Conservation (phyloP, 2,113 vertebrate species). For the Phylloscopus trochilus region DNA sequence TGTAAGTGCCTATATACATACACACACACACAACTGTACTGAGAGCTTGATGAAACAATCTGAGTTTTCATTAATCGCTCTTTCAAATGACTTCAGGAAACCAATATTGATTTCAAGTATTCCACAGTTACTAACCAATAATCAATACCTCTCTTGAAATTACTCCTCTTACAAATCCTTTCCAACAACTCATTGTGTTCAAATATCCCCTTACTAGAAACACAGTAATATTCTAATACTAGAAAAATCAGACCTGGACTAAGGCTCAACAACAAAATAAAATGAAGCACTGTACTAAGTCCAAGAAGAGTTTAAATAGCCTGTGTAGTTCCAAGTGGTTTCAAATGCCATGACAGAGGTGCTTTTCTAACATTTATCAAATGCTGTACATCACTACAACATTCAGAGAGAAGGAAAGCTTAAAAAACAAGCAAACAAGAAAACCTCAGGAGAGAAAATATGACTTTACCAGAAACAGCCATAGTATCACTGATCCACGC, state of each 20-base stretch:
- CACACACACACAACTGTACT: background rate
- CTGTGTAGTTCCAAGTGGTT: background rate
- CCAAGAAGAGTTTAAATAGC: background rate
- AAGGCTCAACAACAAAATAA: background rate
- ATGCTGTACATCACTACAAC: background rate
- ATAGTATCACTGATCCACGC: constrained; percentile 97
- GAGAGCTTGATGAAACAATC: background rate
- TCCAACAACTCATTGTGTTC: background rate
- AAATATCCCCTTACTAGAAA: background rate
- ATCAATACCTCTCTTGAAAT: background rate
- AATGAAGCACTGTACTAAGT: background rate
- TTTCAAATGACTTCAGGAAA: background rate
- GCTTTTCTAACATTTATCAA: background rate
- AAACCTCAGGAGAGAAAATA: background rate
- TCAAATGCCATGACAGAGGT: background rate
- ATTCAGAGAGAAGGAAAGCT: background rate
- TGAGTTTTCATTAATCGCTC: background rate
- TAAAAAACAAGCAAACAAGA: background rate
- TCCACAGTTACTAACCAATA: background rate
- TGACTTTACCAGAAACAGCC: constrained; percentile 92
- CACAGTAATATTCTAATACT: background rate
- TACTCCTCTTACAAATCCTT: background rate
- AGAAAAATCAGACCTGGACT: background rate
- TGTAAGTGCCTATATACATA: fast-evolving
- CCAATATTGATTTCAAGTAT: fast-evolving